A percentile compares a stretch with the other conserved stretches of the same genome.
Evolutionary conservation across 2,888 invertebrate genomes (phyloP).

Genomic region (Hemaris fuciformis): DNA sequence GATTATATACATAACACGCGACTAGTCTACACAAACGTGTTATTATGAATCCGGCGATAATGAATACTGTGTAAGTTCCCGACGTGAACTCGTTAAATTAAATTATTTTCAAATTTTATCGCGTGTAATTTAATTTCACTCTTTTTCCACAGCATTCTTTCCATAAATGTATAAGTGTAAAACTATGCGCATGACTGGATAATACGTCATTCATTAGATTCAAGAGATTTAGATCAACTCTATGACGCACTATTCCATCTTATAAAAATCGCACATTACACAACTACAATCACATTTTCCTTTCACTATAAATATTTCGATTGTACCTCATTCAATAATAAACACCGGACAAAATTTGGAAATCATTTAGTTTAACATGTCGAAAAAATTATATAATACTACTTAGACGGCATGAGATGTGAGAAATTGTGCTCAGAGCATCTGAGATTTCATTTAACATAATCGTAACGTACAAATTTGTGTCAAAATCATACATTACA

Average conservation of each 20-base stretch:
- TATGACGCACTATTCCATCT: background rate
- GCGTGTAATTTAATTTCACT: background rate
- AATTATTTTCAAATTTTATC: conserved; percentile 11
- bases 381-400: background rate
- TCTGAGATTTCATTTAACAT: conserved; percentile 23
- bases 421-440: background rate
- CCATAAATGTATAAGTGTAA: background rate
- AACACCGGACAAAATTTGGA: background rate
- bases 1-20: conserved; percentile 36
- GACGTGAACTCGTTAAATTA: conserved; percentile 7
- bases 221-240: too few species aligned
- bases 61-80: background rate
- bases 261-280: background rate
- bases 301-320: background rate
- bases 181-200: background rate
- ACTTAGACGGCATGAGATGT: background rate
- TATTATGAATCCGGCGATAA: conserved; percentile 40
- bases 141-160: background rate
- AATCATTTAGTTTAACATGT: conserved; percentile 3
- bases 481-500: conserved; percentile 54
- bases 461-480: conserved; percentile 63
- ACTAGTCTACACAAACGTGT: conserved; percentile 54
- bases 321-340: background rate
- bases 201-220: background rate
- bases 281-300: background rate